Conservation (phyloP, 2,797 vertebrate species). For the Rhodeus uyekii region DNA sequence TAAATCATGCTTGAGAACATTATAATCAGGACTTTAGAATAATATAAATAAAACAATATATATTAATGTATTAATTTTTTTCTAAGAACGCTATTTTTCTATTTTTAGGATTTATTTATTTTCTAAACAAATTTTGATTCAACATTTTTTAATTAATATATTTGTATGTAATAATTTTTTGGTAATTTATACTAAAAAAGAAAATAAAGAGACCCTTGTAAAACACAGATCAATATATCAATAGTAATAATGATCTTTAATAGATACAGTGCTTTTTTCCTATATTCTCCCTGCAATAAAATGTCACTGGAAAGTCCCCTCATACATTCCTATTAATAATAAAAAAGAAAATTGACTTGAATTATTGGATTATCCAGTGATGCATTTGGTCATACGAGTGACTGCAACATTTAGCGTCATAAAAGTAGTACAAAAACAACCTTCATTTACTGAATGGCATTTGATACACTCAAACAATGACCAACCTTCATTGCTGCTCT, state of each 20-base stretch:
- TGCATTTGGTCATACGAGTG: neutral
- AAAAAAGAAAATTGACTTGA: neutral
- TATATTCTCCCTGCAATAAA: neutral
- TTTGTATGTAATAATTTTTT: too few relatives aligned
- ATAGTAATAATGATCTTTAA: neutral
- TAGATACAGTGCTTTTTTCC: neutral
- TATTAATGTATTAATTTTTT: neutral
- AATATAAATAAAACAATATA: neutral
- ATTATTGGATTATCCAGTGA: slow-evolving; percentile 32
- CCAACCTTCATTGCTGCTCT: neutral
- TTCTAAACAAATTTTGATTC: neutral
- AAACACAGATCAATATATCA: neutral
- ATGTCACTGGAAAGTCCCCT: neutral
- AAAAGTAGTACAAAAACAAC: slow-evolving; percentile 5
- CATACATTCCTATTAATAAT: neutral
- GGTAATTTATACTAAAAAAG: neutral
- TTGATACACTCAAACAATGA: slow-evolving; percentile 29
- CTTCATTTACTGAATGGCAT: slow-evolving; percentile 9
- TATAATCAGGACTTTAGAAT: neutral
- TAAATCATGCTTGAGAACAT: neutral
- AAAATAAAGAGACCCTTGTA: neutral
- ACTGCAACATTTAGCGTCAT: neutral
- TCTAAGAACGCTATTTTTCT: neutral
- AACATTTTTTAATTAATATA: neutral
- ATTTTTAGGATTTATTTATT: neutral